Evolutionary conservation across 2,113 vertebrate genomes (phyloP).

Genomic region (Hippocampus abdominalis): DNA sequence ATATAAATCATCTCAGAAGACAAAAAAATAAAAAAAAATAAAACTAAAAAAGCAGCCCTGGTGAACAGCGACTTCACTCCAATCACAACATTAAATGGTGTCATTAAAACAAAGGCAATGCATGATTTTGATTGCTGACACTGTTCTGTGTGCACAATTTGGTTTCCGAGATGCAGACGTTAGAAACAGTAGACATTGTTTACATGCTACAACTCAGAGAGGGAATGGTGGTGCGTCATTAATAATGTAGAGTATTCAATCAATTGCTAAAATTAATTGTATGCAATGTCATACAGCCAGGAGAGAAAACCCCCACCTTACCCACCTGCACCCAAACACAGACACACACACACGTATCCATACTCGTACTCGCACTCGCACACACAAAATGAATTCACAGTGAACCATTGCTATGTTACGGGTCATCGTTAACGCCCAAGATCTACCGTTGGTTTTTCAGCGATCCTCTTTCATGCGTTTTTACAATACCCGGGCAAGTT

Average conservation of each 20-base stretch:
- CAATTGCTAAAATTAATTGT: slow-evolving; percentile 37
- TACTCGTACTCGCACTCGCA: background rate
- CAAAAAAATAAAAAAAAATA: no score
- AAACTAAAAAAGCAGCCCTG: no score
- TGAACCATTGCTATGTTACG: no score
- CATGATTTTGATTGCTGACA: background rate
- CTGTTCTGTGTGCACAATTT: background rate
- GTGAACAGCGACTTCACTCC: background rate
- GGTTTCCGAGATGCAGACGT: slow-evolving; percentile 8
- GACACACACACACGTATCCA: background rate
- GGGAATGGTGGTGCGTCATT: slow-evolving; percentile 31
- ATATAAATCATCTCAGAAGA: no score
- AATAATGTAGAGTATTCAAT: slow-evolving; percentile 39
- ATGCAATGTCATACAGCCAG: slow-evolving; percentile 11
- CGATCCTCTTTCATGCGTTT: no score
- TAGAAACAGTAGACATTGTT: slow-evolving; percentile 22
- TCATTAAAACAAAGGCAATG: background rate
- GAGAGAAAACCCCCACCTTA: background rate
- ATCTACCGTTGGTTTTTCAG: no score
- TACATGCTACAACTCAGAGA: slow-evolving; percentile 38
- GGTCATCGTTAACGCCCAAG: no score
- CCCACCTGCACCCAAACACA: background rate
- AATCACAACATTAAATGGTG: background rate
- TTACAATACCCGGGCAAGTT: no score
- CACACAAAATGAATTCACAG: background rate